Base-by-base conservation (phyloP, 2,888 invertebrate species). In the Endotricha flammealis region DNA sequence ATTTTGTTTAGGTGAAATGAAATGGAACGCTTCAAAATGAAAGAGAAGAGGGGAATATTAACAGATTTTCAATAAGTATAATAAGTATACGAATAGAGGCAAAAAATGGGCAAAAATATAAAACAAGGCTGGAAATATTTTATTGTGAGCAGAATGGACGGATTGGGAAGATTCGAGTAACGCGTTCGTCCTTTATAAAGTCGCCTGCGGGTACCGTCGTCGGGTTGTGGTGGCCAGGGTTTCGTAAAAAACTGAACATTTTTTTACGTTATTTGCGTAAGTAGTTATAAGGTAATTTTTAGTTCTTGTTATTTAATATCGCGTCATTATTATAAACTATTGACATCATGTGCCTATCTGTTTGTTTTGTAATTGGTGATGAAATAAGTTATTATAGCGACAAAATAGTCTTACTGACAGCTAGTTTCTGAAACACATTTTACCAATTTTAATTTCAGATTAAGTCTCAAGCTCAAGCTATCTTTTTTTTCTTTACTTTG, bases 121-220 rank as follows among this genome's bases (percentile, higher is more conserved):
- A n/a, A n/a, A n/a, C n/a, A n/a, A n/a, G 40, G 50, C 39, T 49
- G 46, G 49, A 51, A 59, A 55, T 53, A 50, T 59, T 64, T 63
- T 60, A 65, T 65, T 65, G 62, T 62, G 47, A 60, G 48, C 42
- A 40, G 41, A 50, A 42, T 42, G 51, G 53, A 60, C 51, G 58
- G 52, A 64, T 67, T 54, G 54, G 49, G 48, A 51, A 58, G 54
- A 63, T 54, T 53, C 42, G 34, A 42, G 57, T 59, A 48, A 52
- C 54, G 60, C 57, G 53, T 54, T 55, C 48, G 48, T 57, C 46
- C 57, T 61, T 64, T 65, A 62, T 60, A 59, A 63, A 66, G 58
- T 60, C 59, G 47, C 53, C 52, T 43, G 44, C 51, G 43, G 62
- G 54, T n/a, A 49, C 38, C 39, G 27, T 10, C 10, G 28, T 22